Evolutionary conservation across 1,140 invertebrate genomes (phyloP), one percentile per base, ranked within the genome.

Genomic region (Megalopta genalis): DNA sequence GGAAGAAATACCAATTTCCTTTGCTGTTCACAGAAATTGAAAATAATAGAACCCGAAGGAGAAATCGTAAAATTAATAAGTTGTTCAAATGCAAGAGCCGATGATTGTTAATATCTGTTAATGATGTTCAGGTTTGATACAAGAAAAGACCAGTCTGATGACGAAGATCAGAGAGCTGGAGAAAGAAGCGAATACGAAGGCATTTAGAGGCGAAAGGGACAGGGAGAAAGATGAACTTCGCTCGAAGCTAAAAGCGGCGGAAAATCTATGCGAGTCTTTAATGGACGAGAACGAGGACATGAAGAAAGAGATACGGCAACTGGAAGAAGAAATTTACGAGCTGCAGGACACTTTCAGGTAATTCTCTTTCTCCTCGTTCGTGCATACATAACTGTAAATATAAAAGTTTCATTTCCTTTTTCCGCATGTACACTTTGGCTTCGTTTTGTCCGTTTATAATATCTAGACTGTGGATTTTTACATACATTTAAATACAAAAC

Each of bases 321-420:
- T 99, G 87, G 97, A 98, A 89, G 97, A 98, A 75, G 98, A 99
- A 94, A 98, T 99, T 92, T 98, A 99, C 89, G 98, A 99, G 93
- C 97, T 99, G 95, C 98, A 99, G 91, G 98, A 99, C 91, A 98
- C 97, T 90, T 99, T 99, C 92, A 95, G 96, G 95, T 95, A 88
- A 27, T 74, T 52, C 52, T 10, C 10, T 2, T 32, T 27, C 32
- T 16, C 18, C 9, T n/a, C 2, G 5, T 18, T 12, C 9, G 3
- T 16, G 21, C 21, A 37, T 70, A 71, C 7, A 23, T n/a, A 18
- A 52, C 49, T 32, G 4, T 52, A 74, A 37, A 21, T 37, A n/a
- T 14, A 63, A 25, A 49, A 32, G 14, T 37, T 16, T 14, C 16
- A 3, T 25, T 49, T 37, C 16, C 39, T 42, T n/a, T 59, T 54